Percentiles rank a stretch among this genome's conserved stretches.
Evolutionary conservation across 2,797 vertebrate genomes (phyloP).

Genomic region (Pyrocephalus nanus): DNA sequence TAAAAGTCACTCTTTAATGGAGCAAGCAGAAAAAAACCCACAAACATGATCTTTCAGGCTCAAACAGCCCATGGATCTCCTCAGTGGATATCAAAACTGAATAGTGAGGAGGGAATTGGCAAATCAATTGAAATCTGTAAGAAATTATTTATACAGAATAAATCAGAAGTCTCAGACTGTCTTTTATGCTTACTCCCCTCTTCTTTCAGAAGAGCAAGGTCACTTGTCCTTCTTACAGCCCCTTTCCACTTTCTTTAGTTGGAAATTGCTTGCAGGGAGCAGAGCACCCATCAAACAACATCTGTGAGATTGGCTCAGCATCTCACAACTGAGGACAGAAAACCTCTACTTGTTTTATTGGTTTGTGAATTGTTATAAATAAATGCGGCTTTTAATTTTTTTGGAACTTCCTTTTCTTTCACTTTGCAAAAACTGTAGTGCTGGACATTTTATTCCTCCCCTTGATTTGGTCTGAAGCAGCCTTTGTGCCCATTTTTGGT

Average conservation of each 20-base stretch:
- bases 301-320: background rate
- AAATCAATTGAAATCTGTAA: background rate
- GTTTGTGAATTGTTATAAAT: background rate
- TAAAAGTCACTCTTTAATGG: background rate
- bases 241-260: background rate
- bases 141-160: background rate
- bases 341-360: background rate
- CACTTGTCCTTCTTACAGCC: background rate
- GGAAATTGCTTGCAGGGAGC: background rate
- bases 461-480: background rate
- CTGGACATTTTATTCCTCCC: background rate
- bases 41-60: background rate
- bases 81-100: background rate
- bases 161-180: background rate
- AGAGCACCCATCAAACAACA: background rate
- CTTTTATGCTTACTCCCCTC: background rate
- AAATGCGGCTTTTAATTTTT: background rate
- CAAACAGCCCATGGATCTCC: background rate
- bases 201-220: background rate
- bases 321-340: background rate
- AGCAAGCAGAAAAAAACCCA: background rate
- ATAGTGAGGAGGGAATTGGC: background rate
- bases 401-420: background rate
- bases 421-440: background rate
- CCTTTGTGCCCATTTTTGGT: background rate